Evolutionary conservation across 2,113 vertebrate genomes (phyloP).

Genomic region (Channa maculata): DNA sequence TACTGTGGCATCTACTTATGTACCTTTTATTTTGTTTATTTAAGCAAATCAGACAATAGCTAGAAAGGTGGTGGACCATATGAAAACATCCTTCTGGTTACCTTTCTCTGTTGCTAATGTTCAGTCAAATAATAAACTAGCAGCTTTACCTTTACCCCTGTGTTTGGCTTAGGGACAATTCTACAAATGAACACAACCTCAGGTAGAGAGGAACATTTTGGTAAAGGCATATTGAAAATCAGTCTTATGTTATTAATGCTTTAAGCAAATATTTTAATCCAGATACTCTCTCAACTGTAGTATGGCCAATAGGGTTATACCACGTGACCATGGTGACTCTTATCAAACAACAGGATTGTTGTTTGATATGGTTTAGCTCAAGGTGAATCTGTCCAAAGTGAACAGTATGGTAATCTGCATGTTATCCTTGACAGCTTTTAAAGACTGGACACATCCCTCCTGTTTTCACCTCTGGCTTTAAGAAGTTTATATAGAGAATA

Average conservation of each 20-base stretch:
- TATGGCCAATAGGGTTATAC: not conserved
- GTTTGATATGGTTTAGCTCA: not conserved
- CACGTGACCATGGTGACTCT: slow-evolving; percentile 7
- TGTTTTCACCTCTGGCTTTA: slow-evolving; percentile 15
- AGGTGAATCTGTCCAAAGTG: not conserved
- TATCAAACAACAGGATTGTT: slow-evolving; percentile 1
- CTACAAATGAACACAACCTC: not conserved
- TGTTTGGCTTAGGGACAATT: not conserved
- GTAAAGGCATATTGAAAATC: not conserved
- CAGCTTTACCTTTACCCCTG: not conserved
- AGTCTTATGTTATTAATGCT: not conserved
- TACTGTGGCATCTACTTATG: not conserved
- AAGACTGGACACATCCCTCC: not conserved
- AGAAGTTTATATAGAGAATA: slow-evolving; percentile 2
- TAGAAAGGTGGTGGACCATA: not conserved
- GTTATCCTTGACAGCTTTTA: slow-evolving; percentile 7
- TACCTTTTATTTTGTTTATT: not conserved
- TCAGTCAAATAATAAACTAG: not conserved
- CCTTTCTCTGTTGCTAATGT: slow-evolving; percentile 7
- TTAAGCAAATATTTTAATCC: slow-evolving; percentile 20
- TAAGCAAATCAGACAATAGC: not conserved
- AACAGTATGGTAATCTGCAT: not conserved
- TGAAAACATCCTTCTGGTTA: not conserved
- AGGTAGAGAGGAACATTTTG: slow-evolving; percentile 11
- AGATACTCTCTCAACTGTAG: slow-evolving; percentile 2